Evolutionary conservation across 2,888 invertebrate species (phyloP).

Genomic region (Orthonevra nobilis): DNA sequence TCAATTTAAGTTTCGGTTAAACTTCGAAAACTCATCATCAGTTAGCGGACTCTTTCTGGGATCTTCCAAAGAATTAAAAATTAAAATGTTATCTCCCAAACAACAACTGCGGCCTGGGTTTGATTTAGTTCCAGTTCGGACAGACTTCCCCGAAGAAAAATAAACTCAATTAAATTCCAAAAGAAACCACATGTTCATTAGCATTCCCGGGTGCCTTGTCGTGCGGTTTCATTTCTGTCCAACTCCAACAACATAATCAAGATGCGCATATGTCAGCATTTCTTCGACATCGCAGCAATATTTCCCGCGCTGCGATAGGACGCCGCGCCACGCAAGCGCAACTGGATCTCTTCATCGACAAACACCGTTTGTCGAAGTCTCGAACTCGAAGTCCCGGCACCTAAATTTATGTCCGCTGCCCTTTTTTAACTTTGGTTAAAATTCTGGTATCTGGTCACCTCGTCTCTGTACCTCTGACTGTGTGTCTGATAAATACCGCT

Average conservation of each 20-base stretch:
- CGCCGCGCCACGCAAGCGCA: too few species aligned
- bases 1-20: conserved; percentile 36
- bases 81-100: conserved; percentile 63
- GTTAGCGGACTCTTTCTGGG: neutral
- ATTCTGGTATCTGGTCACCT: conserved; percentile 39
- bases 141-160: conserved; percentile 10
- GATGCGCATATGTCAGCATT: conserved; percentile 59
- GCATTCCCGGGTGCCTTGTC: conserved; percentile 40
- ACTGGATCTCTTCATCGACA: conserved; percentile 61
- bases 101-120: conserved; percentile 32
- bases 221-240: conserved; percentile 12
- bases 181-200: conserved; percentile 66
- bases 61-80: conserved; percentile 42
- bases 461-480: conserved; percentile 6
- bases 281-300: conserved; percentile 20
- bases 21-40: conserved; percentile 38
- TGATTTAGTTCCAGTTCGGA: conserved; percentile 5
- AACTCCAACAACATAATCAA: conserved; percentile 64
- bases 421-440: conserved; percentile 50
- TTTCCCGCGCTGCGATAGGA: conserved; percentile 30
- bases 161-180: conserved; percentile 54
- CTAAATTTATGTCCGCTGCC: conserved; percentile 63
- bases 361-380: conserved; percentile 48
- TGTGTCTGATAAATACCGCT: conserved; percentile 61
- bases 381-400: conserved; percentile 11